phyloP scores from a whole-genome alignment of 2,113 vertebrate genomes.

The Sterrhoptilus dennistouni region DNA sequence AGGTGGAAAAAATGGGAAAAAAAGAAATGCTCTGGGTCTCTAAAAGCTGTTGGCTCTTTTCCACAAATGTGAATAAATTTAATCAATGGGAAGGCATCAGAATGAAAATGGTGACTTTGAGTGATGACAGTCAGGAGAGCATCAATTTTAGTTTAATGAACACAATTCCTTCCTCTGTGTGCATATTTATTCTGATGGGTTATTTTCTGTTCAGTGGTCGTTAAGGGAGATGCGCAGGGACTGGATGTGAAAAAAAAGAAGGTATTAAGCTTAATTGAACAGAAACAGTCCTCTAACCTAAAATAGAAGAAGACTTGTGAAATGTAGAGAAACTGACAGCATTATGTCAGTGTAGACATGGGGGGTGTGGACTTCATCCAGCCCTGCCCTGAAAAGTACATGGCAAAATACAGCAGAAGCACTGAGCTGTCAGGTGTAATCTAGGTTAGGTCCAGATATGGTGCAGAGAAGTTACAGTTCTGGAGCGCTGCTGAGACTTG shows the following conservation, averaged over 20 bases:
- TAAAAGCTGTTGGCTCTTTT: not conserved
- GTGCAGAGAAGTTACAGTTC: not conserved
- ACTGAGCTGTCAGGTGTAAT: conserved; percentile 5
- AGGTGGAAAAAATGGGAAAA: not conserved
- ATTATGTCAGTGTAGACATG: not conserved
- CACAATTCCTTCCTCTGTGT: not conserved
- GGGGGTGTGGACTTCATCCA: not conserved
- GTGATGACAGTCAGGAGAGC: not conserved
- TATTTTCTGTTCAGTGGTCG: not conserved
- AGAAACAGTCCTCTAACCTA: accelerated
- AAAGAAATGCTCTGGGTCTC: not conserved
- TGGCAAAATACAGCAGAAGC: not conserved
- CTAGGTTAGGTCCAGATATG: not conserved
- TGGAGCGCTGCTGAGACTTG: not conserved
- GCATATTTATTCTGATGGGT: not conserved
- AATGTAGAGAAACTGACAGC: not conserved
- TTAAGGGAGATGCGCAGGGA: not conserved
- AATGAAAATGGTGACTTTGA: not conserved
- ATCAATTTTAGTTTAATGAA: not conserved
- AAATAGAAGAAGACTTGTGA: not conserved
- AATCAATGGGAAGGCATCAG: not conserved
- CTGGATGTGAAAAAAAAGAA: not conserved
- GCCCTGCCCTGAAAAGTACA: not conserved
- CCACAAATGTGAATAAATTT: not conserved
- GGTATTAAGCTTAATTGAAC: not conserved